These are phyloP conservation scores for Suncus etruscus DNA, from an alignment of 2,113 vertebrate genomes.

Conservation along the genomic window DNA sequence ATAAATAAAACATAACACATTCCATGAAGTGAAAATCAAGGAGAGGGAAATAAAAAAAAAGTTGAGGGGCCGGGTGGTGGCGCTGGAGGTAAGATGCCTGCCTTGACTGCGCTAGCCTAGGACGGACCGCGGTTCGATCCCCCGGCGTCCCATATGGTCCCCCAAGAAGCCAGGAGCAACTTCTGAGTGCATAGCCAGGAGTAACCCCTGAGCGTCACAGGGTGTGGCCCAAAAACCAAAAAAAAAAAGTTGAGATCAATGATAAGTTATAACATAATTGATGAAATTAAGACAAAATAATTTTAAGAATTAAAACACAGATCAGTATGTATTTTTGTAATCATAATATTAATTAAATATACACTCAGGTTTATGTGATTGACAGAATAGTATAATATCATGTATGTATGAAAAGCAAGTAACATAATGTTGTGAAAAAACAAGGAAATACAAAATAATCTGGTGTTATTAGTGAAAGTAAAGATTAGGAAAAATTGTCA, in stretches of 20 bases:
- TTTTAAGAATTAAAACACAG: background rate
- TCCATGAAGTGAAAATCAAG: background rate
- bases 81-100: no score
- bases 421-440: background rate
- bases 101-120: no score
- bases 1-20: background rate
- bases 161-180: no score
- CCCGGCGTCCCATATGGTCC: no score
- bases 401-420: background rate
- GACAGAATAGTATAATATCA: background rate
- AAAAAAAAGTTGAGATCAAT: background rate
- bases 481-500: no score
- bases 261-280: background rate
- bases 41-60: background rate
- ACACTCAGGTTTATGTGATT: background rate
- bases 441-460: background rate
- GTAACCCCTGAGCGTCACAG: no score
- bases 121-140: no score
- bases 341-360: no score
- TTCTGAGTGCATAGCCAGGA: no score
- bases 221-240: no score
- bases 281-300: background rate
- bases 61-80: no score
- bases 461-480: background rate
- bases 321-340: background rate